Evolutionary conservation across 2,797 vertebrate species (phyloP).

Genomic region (Falco columbarius): DNA sequence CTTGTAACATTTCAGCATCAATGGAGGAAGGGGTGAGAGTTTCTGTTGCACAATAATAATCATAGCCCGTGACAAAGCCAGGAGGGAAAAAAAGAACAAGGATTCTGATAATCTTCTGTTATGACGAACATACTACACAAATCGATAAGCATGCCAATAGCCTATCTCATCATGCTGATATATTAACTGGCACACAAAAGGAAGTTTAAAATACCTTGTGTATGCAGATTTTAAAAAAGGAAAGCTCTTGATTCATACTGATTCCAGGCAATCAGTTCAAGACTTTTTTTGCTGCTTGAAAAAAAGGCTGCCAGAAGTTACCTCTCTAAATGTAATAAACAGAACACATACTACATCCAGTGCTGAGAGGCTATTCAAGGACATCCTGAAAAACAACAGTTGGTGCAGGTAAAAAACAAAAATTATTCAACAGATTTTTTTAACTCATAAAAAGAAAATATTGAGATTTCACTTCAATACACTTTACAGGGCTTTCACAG

Average conservation of each 20-base stretch:
- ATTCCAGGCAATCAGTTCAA: neutral
- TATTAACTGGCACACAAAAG: neutral
- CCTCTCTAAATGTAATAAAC: neutral
- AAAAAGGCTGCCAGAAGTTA: neutral
- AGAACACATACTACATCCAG: neutral
- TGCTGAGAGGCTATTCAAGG: neutral
- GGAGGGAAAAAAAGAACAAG: neutral
- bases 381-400: neutral
- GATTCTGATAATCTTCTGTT: neutral
- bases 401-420: neutral
- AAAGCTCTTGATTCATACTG: neutral
- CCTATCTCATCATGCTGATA: neutral
- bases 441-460: neutral
- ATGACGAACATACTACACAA: neutral
- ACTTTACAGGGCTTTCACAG: neutral
- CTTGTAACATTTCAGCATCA: neutral
- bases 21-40: neutral
- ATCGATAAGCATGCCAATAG: neutral
- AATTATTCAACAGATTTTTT: neutral
- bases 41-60: neutral
- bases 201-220: neutral
- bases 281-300: neutral
- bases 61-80: neutral
- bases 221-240: neutral
- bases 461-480: neutral